A percentile compares a stretch with the other conserved stretches of the same genome.
phyloP scores from a whole-genome alignment of 2,113 vertebrate species.

The Tympanuchus pallidicinctus region DNA sequence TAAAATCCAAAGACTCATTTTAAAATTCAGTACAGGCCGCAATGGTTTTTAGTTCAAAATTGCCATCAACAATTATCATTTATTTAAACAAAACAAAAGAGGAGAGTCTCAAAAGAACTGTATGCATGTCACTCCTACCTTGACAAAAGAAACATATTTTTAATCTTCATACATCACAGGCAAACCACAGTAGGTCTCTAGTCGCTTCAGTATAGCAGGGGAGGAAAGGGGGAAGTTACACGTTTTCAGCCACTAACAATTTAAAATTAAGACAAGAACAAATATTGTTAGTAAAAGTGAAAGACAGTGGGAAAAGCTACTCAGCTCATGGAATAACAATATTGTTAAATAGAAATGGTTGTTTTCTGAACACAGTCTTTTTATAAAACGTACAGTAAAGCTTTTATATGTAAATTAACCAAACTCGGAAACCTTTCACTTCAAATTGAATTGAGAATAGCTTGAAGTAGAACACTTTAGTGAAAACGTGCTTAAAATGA shows the following conservation, averaged over 20 bases:
- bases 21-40: background rate
- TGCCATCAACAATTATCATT: constrained; percentile 38
- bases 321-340: constrained; percentile 66
- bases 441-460: constrained; percentile 81
- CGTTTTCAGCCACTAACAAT: constrained; percentile 64
- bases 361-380: constrained; percentile 78
- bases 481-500: constrained; percentile 77
- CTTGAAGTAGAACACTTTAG: constrained; percentile 70
- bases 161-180: constrained; percentile 54
- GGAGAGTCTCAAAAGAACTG: constrained; percentile 50
- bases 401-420: constrained; percentile 85
- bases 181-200: constrained; percentile 39
- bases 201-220: background rate
- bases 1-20: constrained; percentile 29
- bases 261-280: constrained; percentile 74
- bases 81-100: constrained; percentile 52
- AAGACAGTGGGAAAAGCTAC: constrained; percentile 48
- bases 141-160: constrained; percentile 52
- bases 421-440: constrained; percentile 77
- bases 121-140: constrained; percentile 24
- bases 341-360: constrained; percentile 77
- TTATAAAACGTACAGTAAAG: constrained; percentile 77
- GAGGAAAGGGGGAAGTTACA: constrained; percentile 17
- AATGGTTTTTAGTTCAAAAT: constrained; percentile 7
- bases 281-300: constrained; percentile 61